phyloP scores from a whole-genome alignment of 2,888 invertebrate genomes.

The Cyrtodaria siliqua region DNA sequence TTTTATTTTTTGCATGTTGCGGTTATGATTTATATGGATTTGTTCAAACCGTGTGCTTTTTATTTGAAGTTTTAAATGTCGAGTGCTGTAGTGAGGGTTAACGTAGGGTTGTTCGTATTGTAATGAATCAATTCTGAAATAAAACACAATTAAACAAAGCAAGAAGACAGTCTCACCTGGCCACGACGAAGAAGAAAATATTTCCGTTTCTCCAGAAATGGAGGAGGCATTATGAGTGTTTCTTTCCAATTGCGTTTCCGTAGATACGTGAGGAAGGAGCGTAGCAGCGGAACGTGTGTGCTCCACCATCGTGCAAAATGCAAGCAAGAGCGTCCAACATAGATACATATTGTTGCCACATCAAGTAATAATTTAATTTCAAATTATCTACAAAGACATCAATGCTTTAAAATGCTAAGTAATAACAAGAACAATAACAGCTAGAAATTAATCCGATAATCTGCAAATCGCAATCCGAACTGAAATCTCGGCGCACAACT shows the following conservation, averaged over 20 bases:
- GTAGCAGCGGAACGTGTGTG: slow-evolving; percentile 2
- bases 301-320: slow-evolving; percentile 1
- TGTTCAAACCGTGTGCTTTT: no score
- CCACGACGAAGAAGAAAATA: neutral
- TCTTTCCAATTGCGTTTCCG: neutral
- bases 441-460: neutral
- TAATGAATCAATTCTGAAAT: no score
- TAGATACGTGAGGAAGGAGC: neutral
- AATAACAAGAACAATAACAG: neutral
- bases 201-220: neutral
- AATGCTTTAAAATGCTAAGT: neutral
- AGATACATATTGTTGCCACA: slow-evolving; percentile 4
- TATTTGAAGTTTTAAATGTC: no score
- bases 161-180: neutral
- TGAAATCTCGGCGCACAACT: neutral
- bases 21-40: no score
- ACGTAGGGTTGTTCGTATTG: no score
- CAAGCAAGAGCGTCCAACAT: slow-evolving; percentile 8
- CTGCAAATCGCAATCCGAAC: neutral
- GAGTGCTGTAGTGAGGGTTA: no score
- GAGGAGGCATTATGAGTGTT: neutral
- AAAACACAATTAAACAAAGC: neutral
- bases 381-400: slow-evolving; percentile 5
- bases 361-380: neutral
- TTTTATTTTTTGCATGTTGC: no score